A percentile compares a stretch with the other conserved stretches of the same genome.
These are phyloP conservation scores for Drosophila carrolli DNA, from an alignment of 1,140 invertebrate genomes.

Conservation along the genomic window DNA sequence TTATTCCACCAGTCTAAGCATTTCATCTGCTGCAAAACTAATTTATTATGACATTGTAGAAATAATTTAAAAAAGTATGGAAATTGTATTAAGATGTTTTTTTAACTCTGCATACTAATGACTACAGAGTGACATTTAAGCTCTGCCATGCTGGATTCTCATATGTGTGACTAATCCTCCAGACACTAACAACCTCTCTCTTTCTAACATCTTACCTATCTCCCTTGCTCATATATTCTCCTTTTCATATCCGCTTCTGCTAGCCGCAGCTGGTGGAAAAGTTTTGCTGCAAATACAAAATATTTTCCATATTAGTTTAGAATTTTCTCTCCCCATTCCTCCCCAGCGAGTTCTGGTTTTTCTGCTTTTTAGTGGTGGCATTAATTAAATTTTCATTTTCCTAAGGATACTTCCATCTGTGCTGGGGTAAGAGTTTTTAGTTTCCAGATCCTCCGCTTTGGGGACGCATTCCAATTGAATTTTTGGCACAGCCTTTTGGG, in stretches of 20 bases:
- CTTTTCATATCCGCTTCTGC: not conserved
- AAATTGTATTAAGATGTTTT: not conserved
- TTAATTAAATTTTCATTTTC: conserved; percentile 76
- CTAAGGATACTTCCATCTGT: conserved; percentile 40
- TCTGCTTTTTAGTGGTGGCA: conserved; percentile 47
- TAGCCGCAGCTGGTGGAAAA: conserved; percentile 31
- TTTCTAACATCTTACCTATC: not conserved
- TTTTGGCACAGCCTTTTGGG: conserved; percentile 12
- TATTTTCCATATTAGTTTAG: conserved; percentile 70
- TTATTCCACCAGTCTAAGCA: too few species aligned
- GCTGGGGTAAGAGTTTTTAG: conserved; percentile 32
- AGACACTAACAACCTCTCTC: not conserved
- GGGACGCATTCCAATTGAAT: conserved; percentile 35
- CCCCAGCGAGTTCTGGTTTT: conserved; percentile 37
- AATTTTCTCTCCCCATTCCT: conserved; percentile 32
- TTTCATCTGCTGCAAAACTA: too few species aligned
- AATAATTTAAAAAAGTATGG: not conserved
- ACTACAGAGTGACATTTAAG: conserved; percentile 50
- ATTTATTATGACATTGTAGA: not conserved
- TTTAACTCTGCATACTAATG: conserved; percentile 40
- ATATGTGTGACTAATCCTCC: conserved; percentile 7
- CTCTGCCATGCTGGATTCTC: conserved; percentile 3
- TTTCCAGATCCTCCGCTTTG: conserved; percentile 14
- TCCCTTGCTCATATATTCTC: not conserved
- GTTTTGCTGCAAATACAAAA: conserved; percentile 68